Evolutionary conservation across 2,888 invertebrate species (phyloP).

Genomic region (Microplitis deprimator): DNA sequence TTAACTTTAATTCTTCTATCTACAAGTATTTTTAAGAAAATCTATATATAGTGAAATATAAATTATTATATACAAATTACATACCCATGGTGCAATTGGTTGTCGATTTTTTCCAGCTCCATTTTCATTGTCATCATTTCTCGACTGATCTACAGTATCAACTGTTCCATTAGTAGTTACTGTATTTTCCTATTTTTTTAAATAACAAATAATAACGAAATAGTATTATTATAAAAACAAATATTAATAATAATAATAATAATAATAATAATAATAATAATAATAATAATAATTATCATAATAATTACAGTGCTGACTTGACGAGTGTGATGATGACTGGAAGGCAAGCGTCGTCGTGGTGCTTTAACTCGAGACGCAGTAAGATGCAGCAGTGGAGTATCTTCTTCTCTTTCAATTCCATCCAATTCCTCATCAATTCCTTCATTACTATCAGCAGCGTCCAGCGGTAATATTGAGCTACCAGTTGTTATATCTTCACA

Average conservation of each 20-base stretch:
- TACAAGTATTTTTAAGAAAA: constrained; percentile 40
- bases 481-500: not conserved
- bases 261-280: not conserved
- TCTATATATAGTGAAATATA: not conserved
- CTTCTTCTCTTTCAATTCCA: constrained; percentile 70
- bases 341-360: constrained; percentile 79
- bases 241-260: not conserved
- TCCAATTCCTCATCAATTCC: constrained; percentile 70
- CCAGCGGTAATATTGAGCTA: not conserved
- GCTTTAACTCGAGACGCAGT: constrained; percentile 76
- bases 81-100: constrained; percentile 67
- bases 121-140: constrained; percentile 64
- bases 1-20: constrained; percentile 67
- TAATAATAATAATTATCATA: not conserved
- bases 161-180: constrained; percentile 68
- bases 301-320: constrained; percentile 48
- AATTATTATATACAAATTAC: constrained; percentile 1
- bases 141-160: constrained; percentile 60
- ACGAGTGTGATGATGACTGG: constrained; percentile 69
- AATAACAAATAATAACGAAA: constrained; percentile 27
- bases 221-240: not conserved
- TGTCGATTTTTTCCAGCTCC: constrained; percentile 59
- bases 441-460: constrained; percentile 50
- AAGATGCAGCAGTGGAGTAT: constrained; percentile 72
- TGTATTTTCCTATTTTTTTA: constrained; percentile 60